Evolutionary conservation across 2,888 invertebrate species (phyloP), one percentile per base, ranked within the genome.

Genomic region (Pandemis corylana): DNA sequence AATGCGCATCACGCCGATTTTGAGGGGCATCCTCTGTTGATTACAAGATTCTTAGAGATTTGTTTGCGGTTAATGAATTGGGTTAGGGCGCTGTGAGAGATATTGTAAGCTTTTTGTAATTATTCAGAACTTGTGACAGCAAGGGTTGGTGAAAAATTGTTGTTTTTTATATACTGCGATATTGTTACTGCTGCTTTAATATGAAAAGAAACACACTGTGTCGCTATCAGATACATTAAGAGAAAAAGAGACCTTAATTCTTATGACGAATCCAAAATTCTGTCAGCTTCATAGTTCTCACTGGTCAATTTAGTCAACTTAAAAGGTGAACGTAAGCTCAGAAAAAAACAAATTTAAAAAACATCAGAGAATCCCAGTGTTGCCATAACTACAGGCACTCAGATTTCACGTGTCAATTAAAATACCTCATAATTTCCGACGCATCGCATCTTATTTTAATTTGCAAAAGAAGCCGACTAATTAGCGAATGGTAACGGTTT

Each of bases 1-100:
- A 90, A 90, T 88, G 90, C 87, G 82, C 89, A 90, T 84, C 89
- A 72, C 65, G 64, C 67, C 68, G 69, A 67, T 65, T 63, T 75
- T 75, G 15, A 71, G 75, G 75, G 75, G 68, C 44, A 68, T 68
- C 59, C 68, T 56, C 59, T 59, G 28, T 66, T 44, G 66, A 53
- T 71, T 71, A 68, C 68, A 46, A 68, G 28, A 41, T 15, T 53
- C 42, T 56, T 68, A 41, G 15, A 44, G 12, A 66, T 66, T 66
- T 67, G 53, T 53, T 67, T 41, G 67, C 15, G 67, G 67, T 67
- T 56, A 41, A 67, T 67, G 13, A 65, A 65, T 67, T 51, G 41
- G n/a, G 10, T 56, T 15, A 20, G 44, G 44, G 64, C 7, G 7
- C 10, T n/a, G 51, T 5, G 28, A 59, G 28, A 28, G 59, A 7